Base-by-base conservation (phyloP, 2,797 vertebrate species). In the Notolabrus celidotus region DNA sequence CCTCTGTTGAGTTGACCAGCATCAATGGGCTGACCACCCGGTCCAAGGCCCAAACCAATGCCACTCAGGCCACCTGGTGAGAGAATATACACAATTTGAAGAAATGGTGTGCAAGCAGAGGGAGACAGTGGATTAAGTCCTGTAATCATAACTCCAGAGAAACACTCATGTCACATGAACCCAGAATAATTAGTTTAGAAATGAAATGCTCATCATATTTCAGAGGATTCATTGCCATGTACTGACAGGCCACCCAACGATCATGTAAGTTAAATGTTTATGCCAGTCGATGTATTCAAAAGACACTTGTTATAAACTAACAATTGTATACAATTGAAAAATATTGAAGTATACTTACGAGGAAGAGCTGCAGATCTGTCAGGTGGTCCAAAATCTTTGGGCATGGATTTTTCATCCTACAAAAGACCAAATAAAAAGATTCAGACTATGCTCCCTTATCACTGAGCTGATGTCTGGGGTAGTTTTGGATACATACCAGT, bases 1-100 rank as follows among this genome's bases (percentile, higher is more conserved):
- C 96, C 96, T 92, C 97, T 95, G 87, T 96, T 98, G 75, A 99
- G 86, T 58, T 97, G 96, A 79, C 95, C 94, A 70, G 97, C 96
- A 92, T 98, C 97, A 63, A 99, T 98, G 31, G 98, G 98, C 82
- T 99, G 96, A 50, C 98, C 98, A 82, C 97, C 97, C 71, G 97
- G 98, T 80, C 98, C 98, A 85, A 99, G 88, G 3, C 98, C 98
- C 88, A 98, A 94, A 77, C 98, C 97, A 86, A 99, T 92, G 63
- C 98, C 97, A 91, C 97, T 97, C 70, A 99, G 94, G 52, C 97
- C 97, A 94, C 97, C 98, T 99, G 85, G 55, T 10, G 2, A 64
- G 14, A 71, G 19, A 71, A 58, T 38, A 56, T 0, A 34, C 15
- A 59, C 7, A 23, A 23, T 47, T 2, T 5, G 41, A 38, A 10